Conservation (phyloP, 2,797 vertebrate species). For the Antennarius maculatus region DNA sequence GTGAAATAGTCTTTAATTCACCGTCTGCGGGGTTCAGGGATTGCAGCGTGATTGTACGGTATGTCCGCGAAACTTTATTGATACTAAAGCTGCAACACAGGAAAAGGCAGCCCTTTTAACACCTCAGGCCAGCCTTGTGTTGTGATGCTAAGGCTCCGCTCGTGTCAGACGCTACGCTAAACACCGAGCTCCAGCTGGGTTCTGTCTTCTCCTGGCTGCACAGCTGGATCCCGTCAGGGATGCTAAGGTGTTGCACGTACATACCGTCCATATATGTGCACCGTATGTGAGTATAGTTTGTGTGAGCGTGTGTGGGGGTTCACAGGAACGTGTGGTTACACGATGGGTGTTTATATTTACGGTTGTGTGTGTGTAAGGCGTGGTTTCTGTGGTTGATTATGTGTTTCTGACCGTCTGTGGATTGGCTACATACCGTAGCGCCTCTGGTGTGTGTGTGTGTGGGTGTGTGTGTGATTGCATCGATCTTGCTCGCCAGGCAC, state of each 20-base stretch:
- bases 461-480: slow-evolving; percentile 24
- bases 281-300: not conserved
- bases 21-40: too few species aligned
- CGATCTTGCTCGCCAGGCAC: slow-evolving; percentile 5
- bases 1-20: not conserved
- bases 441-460: slow-evolving; percentile 7
- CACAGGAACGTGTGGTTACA: not conserved
- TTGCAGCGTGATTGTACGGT: too few species aligned
- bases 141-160: slow-evolving; percentile 47
- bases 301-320: not conserved
- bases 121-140: slow-evolving; percentile 11
- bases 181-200: slow-evolving; percentile 61
- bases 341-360: not conserved
- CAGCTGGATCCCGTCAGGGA: slow-evolving; percentile 67
- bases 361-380: not conserved
- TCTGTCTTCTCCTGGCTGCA: slow-evolving; percentile 65
- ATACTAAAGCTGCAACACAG: not conserved
- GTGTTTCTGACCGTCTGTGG: not conserved
- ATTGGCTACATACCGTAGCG: not conserved
- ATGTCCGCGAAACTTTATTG: not conserved
- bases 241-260: not conserved
- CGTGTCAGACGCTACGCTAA: slow-evolving; percentile 22
- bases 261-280: slow-evolving; percentile 1
- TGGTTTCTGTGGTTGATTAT: not conserved
- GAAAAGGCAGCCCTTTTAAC: not conserved